Percentiles rank a stretch among this genome's conserved stretches.
Conservation (phyloP, 1,140 invertebrate species). For the Bombus picipes region DNA sequence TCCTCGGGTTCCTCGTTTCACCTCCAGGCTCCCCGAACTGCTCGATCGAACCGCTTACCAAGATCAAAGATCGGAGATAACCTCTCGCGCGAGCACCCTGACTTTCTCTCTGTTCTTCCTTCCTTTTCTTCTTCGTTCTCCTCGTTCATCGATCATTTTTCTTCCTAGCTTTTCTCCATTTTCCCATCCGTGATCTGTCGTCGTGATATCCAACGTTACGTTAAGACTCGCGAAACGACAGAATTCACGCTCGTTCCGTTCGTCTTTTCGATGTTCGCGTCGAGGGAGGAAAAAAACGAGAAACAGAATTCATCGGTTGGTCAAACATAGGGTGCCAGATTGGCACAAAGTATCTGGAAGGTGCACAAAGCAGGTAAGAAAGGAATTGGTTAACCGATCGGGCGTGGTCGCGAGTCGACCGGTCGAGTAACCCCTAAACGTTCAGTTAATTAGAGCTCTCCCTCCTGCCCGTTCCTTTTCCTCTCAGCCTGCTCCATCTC, state of each 20-base stretch:
- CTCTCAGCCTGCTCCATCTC: not conserved
- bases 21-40: conserved; percentile 5
- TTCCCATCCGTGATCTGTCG: not conserved
- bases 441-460: conserved; percentile 79
- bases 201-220: not conserved
- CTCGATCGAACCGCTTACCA: conserved; percentile 24
- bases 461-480: conserved; percentile 28
- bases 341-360: conserved; percentile 62
- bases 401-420: conserved; percentile 73
- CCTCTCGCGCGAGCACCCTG: conserved; percentile 46
- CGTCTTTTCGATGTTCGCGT: not conserved
- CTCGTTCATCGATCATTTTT: not conserved
- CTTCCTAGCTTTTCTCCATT: not conserved
- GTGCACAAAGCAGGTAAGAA: conserved; percentile 60
- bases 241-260: not conserved
- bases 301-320: not conserved
- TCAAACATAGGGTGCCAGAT: conserved; percentile 33
- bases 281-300: not conserved
- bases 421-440: conserved; percentile 75
- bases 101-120: not conserved
- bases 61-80: conserved; percentile 76
- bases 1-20: conserved; percentile 2
- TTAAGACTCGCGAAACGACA: not conserved
- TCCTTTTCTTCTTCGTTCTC: not conserved
- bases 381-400: conserved; percentile 67